Evolutionary conservation across 1,140 invertebrate species (phyloP), one percentile per base, ranked within the genome.

Genomic region (Adelges cooleyi): DNA sequence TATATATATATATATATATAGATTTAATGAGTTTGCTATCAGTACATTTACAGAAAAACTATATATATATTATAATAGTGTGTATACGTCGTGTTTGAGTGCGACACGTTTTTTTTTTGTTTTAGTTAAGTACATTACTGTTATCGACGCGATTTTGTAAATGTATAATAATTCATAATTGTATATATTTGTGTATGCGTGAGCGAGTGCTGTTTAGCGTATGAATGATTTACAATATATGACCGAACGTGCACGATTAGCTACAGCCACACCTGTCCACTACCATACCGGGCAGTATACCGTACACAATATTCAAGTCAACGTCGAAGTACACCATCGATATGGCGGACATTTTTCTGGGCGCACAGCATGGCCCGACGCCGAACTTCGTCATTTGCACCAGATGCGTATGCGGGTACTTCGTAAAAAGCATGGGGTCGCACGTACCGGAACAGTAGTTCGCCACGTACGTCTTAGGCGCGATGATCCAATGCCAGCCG

Each of bases 401-500:
- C 71, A 98, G 80, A 76, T 98, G 92, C 22, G 95, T 96, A 75
- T 97, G 94, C 1, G 92, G 87, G 75, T 95, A 87, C 13, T 22
- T 38, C 20, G 29, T 56, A 15, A 53, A 46, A 11, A 82, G 54
- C 3, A 86, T 82, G 76, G 86, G 92, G 0, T 89, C 87, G 79
- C 95, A 98, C 70, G 95, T 89, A 2, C 95, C 95, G 66, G 87
- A 86, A 78, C 95, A 99, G 77, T 94, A 97, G 77, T 94, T 93
- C 17, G 95, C 95, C 72, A 95, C 86, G 77, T 98, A 99, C 69
- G 86, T 84, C 70, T 90, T 90, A 0, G 95, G 95, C 0, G 94
- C 94, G 40, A 99, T 92, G 70, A 98, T 94, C 88, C 94, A 98
- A 71, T 97, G 92, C 94, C 95, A 98, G 11, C 92, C 93, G 72